A percentile compares a stretch with the other conserved stretches of the same genome.
These are phyloP conservation scores for Tetragnatha versicolor DNA, from an alignment of 1,140 invertebrate genomes.

Conservation along the genomic window DNA sequence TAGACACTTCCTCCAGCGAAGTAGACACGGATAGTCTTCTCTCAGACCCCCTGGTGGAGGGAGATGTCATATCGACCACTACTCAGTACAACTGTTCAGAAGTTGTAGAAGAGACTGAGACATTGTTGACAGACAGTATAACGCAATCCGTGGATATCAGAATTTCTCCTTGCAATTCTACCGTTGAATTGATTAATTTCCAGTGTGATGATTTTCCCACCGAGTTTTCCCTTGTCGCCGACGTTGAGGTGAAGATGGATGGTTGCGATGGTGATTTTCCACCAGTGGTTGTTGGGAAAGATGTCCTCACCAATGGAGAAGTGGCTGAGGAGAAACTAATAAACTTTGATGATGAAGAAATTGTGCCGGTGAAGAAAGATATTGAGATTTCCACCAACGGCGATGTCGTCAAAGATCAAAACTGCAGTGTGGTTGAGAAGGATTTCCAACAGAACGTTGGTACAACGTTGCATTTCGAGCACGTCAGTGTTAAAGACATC, in stretches of 20 bases:
- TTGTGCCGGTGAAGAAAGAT: neutral
- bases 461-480: too few species aligned
- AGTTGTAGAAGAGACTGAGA: conserved; percentile 37
- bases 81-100: conserved; percentile 33
- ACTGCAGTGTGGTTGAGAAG: too few species aligned
- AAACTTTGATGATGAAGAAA: conserved; percentile 3
- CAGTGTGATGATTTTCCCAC: conserved; percentile 17
- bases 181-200: conserved; percentile 33
- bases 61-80: conserved; percentile 14
- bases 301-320: neutral
- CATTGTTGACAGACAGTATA: conserved; percentile 26
- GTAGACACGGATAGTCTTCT: conserved; percentile 1
- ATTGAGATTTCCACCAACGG: too few species aligned
- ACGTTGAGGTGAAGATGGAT: conserved; percentile 35
- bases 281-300: neutral
- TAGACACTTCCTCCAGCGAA: neutral
- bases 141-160: conserved; percentile 30
- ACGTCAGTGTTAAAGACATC: too few species aligned
- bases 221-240: conserved; percentile 28
- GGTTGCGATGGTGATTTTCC: neutral
- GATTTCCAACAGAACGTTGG: too few species aligned
- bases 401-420: too few species aligned
- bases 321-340: neutral
- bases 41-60: neutral
- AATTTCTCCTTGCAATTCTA: conserved; percentile 45